A percentile compares a stretch with the other conserved stretches of the same genome.
phyloP scores from a whole-genome alignment of 2,888 invertebrate species.

The Pantelozetes paolii region DNA sequence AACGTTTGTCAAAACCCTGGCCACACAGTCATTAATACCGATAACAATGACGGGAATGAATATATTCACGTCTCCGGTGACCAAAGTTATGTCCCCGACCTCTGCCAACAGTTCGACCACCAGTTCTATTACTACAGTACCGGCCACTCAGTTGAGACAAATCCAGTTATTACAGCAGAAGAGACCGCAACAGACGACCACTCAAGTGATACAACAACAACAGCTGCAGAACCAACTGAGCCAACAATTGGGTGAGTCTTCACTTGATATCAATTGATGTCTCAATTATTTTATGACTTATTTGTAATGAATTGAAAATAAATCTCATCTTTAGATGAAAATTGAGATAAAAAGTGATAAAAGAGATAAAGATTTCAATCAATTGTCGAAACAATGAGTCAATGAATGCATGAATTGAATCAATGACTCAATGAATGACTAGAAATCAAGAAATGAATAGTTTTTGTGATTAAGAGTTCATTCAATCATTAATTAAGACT shows the following conservation, averaged over 20 bases:
- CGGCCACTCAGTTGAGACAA: conserved; percentile 35
- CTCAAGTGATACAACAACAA: conserved; percentile 31
- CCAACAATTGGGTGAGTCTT: conserved; percentile 38
- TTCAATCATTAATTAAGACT: no score
- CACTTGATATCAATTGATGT: background rate
- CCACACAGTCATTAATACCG: conserved; percentile 55
- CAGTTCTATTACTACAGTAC: conserved; percentile 7
- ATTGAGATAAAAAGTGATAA: no score
- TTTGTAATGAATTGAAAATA: no score
- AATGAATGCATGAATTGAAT: background rate
- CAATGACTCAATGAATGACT: background rate
- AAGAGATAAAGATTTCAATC: background rate
- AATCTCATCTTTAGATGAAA: conserved; percentile 11
- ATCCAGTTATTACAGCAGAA: conserved; percentile 37
- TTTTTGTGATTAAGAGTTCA: no score
- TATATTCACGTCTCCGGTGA: conserved; percentile 46
- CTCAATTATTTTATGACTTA: background rate
- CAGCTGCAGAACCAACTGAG: conserved; percentile 36
- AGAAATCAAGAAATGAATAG: background rate
- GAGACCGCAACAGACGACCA: conserved; percentile 37
- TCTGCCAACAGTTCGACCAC: conserved; percentile 30
- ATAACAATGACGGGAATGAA: conserved; percentile 53
- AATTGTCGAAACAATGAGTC: background rate
- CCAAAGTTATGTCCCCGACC: conserved; percentile 20
- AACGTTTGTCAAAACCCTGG: conserved; percentile 62